Conservation (phyloP, 2,888 invertebrate genomes). For the Nomada flava region DNA sequence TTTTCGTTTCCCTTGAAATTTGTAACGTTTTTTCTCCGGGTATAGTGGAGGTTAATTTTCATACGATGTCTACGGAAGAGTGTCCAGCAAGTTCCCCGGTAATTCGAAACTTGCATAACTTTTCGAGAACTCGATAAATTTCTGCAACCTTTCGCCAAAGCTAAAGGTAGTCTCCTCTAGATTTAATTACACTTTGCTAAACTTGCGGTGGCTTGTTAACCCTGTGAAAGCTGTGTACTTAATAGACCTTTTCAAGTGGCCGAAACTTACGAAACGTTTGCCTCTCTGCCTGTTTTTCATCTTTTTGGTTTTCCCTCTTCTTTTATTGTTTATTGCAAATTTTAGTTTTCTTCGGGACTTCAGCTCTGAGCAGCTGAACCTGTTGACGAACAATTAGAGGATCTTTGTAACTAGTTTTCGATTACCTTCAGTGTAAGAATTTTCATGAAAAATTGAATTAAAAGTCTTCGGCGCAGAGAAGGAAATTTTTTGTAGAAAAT, state of each 20-base stretch:
- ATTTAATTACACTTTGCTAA: conserved; percentile 53
- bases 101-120: conserved; percentile 45
- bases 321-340: neutral
- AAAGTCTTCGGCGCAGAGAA: too few relatives aligned
- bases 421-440: conserved; percentile 20
- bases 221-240: conserved; percentile 54
- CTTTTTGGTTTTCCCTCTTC: too few relatives aligned
- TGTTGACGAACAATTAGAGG: conserved; percentile 33
- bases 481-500: too few relatives aligned
- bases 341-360: neutral
- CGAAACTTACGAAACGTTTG: conserved; percentile 38
- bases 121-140: conserved; percentile 60
- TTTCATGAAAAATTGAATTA: neutral
- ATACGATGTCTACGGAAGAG: conserved; percentile 12
- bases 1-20: neutral
- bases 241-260: conserved; percentile 51
- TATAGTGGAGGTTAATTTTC: conserved; percentile 34
- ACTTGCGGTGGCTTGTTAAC: conserved; percentile 56
- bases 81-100: conserved; percentile 35
- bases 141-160: conserved; percentile 52
- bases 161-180: conserved; percentile 46
- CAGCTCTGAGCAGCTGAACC: neutral
- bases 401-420: conserved; percentile 22
- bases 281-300: conserved; percentile 1
- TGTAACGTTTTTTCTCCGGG: neutral